phyloP scores from a whole-genome alignment of 2,113 vertebrate genomes.

The Carassius gibelio region DNA sequence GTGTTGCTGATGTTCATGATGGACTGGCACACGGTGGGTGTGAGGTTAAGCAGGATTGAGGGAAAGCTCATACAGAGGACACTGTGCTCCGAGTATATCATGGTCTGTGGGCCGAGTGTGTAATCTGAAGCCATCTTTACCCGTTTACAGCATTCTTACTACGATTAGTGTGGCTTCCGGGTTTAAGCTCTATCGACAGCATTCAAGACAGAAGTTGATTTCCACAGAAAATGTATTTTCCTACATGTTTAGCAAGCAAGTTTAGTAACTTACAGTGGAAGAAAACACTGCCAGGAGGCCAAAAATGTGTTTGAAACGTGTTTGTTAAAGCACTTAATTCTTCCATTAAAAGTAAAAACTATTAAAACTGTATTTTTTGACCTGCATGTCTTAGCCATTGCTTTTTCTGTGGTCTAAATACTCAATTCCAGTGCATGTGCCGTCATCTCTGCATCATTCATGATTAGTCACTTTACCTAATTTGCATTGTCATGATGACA shows the following conservation, averaged over 20 bases:
- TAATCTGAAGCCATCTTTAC: conserved; percentile 41
- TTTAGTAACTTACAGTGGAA: not conserved
- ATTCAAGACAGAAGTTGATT: not conserved
- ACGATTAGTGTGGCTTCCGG: conserved; percentile 2
- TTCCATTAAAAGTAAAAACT: not conserved
- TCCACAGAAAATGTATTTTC: not conserved
- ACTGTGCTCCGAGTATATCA: not conserved
- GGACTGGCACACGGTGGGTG: conserved; percentile 38
- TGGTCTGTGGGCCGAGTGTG: conserved; percentile 17
- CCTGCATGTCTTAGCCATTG: not conserved
- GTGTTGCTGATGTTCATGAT: conserved; percentile 1
- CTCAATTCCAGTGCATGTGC: not conserved
- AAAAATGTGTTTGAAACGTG: not conserved
- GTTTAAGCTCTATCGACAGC: not conserved
- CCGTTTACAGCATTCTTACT: conserved; percentile 25
- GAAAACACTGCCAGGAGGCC: not conserved
- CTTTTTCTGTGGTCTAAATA: not conserved
- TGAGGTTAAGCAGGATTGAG: conserved; percentile 40
- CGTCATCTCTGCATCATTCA: not conserved
- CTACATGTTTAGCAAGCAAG: not conserved
- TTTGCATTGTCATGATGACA: not conserved
- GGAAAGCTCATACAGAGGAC: conserved; percentile 24
- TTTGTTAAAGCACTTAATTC: not conserved
- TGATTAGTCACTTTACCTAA: not conserved
- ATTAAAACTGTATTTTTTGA: not conserved